A percentile compares a stretch with the other conserved stretches of the same genome.
These are phyloP conservation scores for Metacarcinus magister DNA, from an alignment of 2,888 invertebrate species.

Conservation along the genomic window DNA sequence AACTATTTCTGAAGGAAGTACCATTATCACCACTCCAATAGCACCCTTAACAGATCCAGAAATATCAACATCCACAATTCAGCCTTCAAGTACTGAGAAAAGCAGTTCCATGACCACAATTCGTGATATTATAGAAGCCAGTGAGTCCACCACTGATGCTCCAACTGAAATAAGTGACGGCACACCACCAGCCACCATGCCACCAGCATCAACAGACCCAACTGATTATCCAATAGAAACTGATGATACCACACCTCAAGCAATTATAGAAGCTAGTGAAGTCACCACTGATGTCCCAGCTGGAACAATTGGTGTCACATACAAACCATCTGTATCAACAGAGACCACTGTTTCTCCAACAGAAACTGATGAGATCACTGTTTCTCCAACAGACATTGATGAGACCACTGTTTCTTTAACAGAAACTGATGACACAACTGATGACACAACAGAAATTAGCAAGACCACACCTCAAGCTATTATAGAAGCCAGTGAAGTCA, in stretches of 20 bases:
- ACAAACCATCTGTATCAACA: too few relatives aligned
- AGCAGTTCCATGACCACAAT: background rate
- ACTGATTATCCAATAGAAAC: constrained; percentile 60
- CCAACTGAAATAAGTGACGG: constrained; percentile 4
- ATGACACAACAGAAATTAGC: background rate
- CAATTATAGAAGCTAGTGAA: background rate
- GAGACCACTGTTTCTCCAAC: constrained; percentile 31
- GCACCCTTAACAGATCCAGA: constrained; percentile 40
- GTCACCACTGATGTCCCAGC: constrained; percentile 54
- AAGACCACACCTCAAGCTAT: constrained; percentile 1
- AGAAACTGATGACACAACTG: constrained; percentile 42
- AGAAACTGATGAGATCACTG: constrained; percentile 3
- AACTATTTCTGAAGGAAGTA: background rate
- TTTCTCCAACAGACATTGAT: background rate
- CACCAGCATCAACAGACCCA: background rate
- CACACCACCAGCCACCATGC: background rate
- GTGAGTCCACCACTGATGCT: constrained; percentile 20
- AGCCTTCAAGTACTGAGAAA: background rate
- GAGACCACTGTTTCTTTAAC: background rate
- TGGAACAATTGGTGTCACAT: background rate
- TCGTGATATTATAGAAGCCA: background rate
- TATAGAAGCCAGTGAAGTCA: background rate
- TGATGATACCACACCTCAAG: background rate
- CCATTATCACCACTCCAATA: background rate
- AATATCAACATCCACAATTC: constrained; percentile 10